A percentile compares a stretch with the other conserved stretches of the same genome.
Conservation (phyloP, 2,888 invertebrate species). For the Leucophenga montana region DNA sequence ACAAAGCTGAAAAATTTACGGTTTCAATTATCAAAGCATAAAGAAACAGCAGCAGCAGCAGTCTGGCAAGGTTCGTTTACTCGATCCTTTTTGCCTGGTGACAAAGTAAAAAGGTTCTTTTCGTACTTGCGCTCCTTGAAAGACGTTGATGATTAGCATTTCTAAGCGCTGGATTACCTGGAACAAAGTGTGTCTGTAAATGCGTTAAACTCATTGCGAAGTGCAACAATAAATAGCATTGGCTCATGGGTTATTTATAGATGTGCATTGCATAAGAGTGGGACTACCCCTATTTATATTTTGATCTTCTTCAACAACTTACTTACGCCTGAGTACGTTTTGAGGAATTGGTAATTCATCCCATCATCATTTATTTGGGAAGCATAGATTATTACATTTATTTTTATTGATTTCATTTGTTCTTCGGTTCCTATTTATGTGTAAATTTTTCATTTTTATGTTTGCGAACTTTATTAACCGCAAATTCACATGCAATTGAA, state of each 20-base stretch:
- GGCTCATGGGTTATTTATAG: too few relatives aligned
- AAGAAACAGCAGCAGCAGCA: too few relatives aligned
- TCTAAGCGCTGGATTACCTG: too few relatives aligned
- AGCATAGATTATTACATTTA: slow-evolving; percentile 7
- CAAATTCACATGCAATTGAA: slow-evolving; percentile 8
- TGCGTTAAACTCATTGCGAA: too few relatives aligned
- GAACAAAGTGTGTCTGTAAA: too few relatives aligned
- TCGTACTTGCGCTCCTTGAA: too few relatives aligned
- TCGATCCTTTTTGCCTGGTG: too few relatives aligned
- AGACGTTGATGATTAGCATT: too few relatives aligned
- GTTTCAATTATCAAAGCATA: slow-evolving; percentile 62
- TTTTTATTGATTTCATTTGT: slow-evolving; percentile 20
- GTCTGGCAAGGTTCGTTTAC: too few relatives aligned
- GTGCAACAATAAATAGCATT: too few relatives aligned
- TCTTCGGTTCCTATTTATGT: background rate
- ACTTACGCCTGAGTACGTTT: slow-evolving; percentile 10
- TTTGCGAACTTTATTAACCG: slow-evolving; percentile 6
- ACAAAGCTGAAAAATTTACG: slow-evolving; percentile 61
- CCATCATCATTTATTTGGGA: background rate
- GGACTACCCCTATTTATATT: background rate
- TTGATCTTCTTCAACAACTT: slow-evolving; percentile 9
- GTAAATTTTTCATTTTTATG: background rate
- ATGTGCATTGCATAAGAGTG: too few relatives aligned
- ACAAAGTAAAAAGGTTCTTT: too few relatives aligned
- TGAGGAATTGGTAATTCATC: slow-evolving; percentile 13